phyloP scores from a whole-genome alignment of 2,113 vertebrate genomes.

The Parus major region DNA sequence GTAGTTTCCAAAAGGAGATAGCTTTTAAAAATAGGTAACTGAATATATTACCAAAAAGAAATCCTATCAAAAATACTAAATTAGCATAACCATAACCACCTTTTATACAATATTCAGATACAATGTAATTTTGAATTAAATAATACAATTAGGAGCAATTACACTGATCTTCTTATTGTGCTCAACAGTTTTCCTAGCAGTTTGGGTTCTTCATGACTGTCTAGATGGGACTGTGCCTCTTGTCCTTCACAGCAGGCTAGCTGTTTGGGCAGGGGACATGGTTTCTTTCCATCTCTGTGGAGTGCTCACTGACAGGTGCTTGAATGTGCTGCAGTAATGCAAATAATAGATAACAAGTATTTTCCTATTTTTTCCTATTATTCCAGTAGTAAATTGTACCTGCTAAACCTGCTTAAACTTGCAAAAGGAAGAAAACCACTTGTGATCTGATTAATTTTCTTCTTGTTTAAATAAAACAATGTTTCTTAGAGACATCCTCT shows the following conservation, averaged over 20 bases:
- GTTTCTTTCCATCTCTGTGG: background rate
- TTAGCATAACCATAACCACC: background rate
- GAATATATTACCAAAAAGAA: background rate
- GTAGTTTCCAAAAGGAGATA: background rate
- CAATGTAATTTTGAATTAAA: background rate
- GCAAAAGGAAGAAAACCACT: background rate
- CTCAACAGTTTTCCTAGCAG: background rate
- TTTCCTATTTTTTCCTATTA: background rate
- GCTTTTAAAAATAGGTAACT: background rate
- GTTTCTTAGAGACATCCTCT: background rate
- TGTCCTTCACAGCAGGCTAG: background rate
- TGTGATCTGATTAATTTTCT: background rate
- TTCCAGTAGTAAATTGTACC: background rate
- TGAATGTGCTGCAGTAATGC: background rate
- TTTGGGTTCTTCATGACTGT: background rate
- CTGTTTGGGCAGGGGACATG: background rate
- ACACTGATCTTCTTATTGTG: background rate
- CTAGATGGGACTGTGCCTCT: background rate
- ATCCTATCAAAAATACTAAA: background rate
- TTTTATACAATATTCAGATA: background rate
- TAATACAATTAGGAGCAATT: background rate
- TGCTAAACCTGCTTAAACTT: background rate
- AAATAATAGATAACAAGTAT: background rate
- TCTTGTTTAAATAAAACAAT: background rate
- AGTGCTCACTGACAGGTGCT: background rate